Evolutionary conservation across 2,888 invertebrate genomes (phyloP).

Genomic region (Lasioglossum oenotherae): DNA sequence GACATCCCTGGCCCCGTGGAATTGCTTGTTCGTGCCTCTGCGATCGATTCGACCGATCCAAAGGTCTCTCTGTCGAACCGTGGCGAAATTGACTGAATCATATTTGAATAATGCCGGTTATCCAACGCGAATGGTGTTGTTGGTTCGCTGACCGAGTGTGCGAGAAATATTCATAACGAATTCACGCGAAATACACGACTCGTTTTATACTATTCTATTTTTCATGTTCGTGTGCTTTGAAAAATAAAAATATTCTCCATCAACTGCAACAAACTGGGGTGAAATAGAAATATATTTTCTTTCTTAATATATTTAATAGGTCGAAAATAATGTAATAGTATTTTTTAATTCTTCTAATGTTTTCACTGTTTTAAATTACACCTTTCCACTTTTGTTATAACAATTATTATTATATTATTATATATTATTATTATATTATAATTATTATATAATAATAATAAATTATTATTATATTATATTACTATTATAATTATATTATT

Average conservation of each 20-base stretch:
- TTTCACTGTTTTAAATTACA: too few species aligned
- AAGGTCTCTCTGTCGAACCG: neutral
- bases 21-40: neutral
- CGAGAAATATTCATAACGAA: neutral
- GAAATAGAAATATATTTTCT: neutral
- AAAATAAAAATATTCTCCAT: too few species aligned
- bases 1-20: constrained; percentile 20
- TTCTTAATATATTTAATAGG: neutral
- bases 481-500: too few species aligned
- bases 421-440: too few species aligned
- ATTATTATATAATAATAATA: too few species aligned
- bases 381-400: too few species aligned
- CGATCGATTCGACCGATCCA: neutral
- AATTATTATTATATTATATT: too few species aligned
- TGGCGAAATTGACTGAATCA: constrained; percentile 6
- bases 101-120: neutral
- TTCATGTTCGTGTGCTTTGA: neutral
- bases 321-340: neutral
- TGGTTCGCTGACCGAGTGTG: neutral
- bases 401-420: too few species aligned
- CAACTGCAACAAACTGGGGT: too few species aligned
- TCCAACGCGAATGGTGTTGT: neutral
- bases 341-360: neutral
- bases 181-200: neutral
- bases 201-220: neutral